Base-by-base conservation (phyloP, 1,140 invertebrate species). In the Musca domestica region DNA sequence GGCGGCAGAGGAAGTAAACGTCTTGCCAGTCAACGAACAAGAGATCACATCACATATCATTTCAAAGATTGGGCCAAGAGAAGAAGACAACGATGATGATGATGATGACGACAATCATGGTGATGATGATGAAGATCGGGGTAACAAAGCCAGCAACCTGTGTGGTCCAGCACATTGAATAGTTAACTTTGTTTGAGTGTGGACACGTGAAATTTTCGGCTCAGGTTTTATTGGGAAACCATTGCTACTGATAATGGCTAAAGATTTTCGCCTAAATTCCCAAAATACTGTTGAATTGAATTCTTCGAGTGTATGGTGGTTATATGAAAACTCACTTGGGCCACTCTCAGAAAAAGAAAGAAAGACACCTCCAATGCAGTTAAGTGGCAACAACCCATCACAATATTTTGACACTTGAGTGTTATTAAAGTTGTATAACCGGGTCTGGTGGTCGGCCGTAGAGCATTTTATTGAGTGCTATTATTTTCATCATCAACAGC, bases 121-220 rank as follows among this genome's bases (percentile, higher is more conserved):
- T 19, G 17, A 17, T 4, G 41, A 41, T 34, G 19, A 17, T 1
- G 15, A 30, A 19, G 19, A 56, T 56, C 20, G 22, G 14, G 19
- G 19, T 20, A 12, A 17, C 19, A 7, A 20, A 2, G 19, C 14
- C 6, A 25, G 23, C 56, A 61, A 61, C 56, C 76, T 76, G 76
- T 79, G 77, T 78, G 77, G 77, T 76, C 76, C 78, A 75, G 75
- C 76, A 77, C 27, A 41, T 5, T 5, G 2, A 41, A 41, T 41
- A 10, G 34, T 10, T 41, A 41, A 10, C 10, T 41, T 41, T 41
- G 5, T 41, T 41, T 41, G 34, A 41, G 34, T 41, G 34, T 41
- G 12, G 2, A 41, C 2, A 41, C 12, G 34, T 2, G 34, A 41
- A 41, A 41, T 4, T 30, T 3, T 30, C 3, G 9, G 27, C 3